A percentile compares a stretch with the other conserved stretches of the same genome.
Evolutionary conservation across 2,113 vertebrate genomes (phyloP).

Genomic region (Callospermophilus lateralis): DNA sequence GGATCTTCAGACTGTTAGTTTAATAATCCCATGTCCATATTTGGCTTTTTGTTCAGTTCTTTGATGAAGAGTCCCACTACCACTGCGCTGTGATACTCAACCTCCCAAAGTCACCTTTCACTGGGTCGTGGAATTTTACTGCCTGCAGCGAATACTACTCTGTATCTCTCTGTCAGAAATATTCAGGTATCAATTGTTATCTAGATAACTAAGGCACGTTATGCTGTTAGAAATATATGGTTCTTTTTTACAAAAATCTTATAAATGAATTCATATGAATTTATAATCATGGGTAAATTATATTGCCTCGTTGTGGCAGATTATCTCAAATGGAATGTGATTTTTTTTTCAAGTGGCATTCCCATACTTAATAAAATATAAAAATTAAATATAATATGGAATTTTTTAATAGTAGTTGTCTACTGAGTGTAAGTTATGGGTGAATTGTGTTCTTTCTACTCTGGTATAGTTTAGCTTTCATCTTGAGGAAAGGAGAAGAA

Average conservation of each 20-base stretch:
- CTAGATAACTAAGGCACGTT: neutral
- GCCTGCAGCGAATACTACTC: slow-evolving; percentile 89
- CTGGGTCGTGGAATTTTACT: slow-evolving; percentile 96
- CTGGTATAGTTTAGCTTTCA: slow-evolving; percentile 44
- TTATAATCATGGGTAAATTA: slow-evolving; percentile 17
- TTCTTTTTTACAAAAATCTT: slow-evolving; percentile 30
- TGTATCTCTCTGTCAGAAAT: slow-evolving; percentile 92
- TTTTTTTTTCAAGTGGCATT: slow-evolving; percentile 43
- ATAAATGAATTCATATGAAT: slow-evolving; percentile 39
- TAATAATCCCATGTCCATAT: neutral
- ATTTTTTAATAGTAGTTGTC: neutral
- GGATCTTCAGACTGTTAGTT: neutral
- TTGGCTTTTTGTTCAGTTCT: slow-evolving; percentile 86
- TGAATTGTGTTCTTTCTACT: slow-evolving; percentile 46
- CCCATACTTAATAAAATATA: slow-evolving; percentile 51
- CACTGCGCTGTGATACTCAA: slow-evolving; percentile 93
- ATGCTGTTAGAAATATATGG: neutral
- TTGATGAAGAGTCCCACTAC: slow-evolving; percentile 88
- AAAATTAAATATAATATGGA: slow-evolving; percentile 43
- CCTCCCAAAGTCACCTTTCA: slow-evolving; percentile 89
- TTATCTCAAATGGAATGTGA: slow-evolving; percentile 19
- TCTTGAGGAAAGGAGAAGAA: neutral
- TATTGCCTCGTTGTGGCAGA: neutral
- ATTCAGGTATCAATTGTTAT: slow-evolving; percentile 88
- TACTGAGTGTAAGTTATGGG: slow-evolving; percentile 15